Base-by-base conservation (phyloP, 2,888 invertebrate genomes). In the Alcis repandata region DNA sequence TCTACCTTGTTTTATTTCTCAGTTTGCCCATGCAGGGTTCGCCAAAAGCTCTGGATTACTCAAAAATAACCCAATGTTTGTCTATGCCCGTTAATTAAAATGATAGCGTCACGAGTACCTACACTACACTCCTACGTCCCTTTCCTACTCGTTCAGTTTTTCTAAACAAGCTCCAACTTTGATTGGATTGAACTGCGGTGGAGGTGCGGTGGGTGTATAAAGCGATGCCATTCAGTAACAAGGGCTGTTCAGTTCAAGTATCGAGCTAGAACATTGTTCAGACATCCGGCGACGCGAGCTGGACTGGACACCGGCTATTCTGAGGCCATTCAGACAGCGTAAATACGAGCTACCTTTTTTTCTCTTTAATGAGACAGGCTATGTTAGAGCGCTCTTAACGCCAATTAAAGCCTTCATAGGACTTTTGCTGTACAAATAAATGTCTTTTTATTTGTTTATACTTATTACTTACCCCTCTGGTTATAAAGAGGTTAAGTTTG, bases 161-260 rank as follows among this genome's bases (percentile, higher is more conserved):
- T 68, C 67, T 67, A 73, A 78, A 71, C 76, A 74, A 78, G 73
- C 75, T 72, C 72, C 69, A 73, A 76, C 63, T 75, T 79, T 83
- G 83, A 84, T 85, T 85, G 83, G 81, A 80, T 79, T 75, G 77
- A 79, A 73, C 74, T 71, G 70, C 68, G 66, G 70, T 68, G 60
- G 73, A 70, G 73, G 74, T 73, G 71, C 74, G n/a, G n/a, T n/a
- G n/a, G n/a, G n/a, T n/a, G 78, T 77, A 78, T 78, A 83, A 79
- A 78, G 71, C 69, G 72, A 73, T 76, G 68, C 69, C 51, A 69
- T 71, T 74, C 72, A 73, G 73, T 38, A 53, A 38, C 53, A 62
- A 66, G 66, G 58, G 64, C 33, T 60, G 56, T 60, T 46, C 46
- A 61, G 60, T 22, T 69, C 63, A 58, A 69, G 69, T 49, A 65